Conservation (phyloP, 2,888 invertebrate species). For the Epirrhoe tristata region DNA sequence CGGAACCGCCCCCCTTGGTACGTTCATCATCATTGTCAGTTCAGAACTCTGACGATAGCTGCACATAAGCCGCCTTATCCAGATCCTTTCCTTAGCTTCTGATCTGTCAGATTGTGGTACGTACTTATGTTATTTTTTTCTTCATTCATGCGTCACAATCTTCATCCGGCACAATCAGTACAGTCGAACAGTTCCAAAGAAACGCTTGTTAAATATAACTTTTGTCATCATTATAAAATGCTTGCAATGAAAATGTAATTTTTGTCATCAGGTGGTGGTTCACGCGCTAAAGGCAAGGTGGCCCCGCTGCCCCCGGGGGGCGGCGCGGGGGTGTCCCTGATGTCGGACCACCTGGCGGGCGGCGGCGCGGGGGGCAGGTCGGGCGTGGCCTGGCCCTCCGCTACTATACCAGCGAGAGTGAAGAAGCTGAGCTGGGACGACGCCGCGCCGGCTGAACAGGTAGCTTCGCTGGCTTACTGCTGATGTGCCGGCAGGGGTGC, state of each 20-base stretch:
- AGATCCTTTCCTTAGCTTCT: too few relatives aligned
- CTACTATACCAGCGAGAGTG: conserved; percentile 88
- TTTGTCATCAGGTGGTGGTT: conserved; percentile 24
- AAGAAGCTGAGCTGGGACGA: conserved; percentile 89
- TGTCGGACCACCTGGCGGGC: conserved; percentile 69
- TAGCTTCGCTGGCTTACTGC: conserved; percentile 16
- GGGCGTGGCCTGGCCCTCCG: conserved; percentile 87
- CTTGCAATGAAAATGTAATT: too few relatives aligned
- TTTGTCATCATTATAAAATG: too few relatives aligned
- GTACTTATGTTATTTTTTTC: too few relatives aligned
- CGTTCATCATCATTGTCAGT: too few relatives aligned
- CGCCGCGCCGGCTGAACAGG: conserved; percentile 44
- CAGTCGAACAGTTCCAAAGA: too few relatives aligned
- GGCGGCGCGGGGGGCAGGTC: conserved; percentile 65
- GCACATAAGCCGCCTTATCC: too few relatives aligned
- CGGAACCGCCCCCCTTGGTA: conserved; percentile 18
- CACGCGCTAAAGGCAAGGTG: conserved; percentile 55
- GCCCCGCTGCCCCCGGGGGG: conserved; percentile 68
- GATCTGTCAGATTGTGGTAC: too few relatives aligned
- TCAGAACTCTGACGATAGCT: too few relatives aligned
- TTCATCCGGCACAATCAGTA: too few relatives aligned
- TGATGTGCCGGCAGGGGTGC: too few relatives aligned
- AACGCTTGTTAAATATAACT: too few relatives aligned
- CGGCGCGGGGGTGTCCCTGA: conserved; percentile 59
- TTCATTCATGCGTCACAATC: background rate